Conservation (phyloP, 37 sponge, comb jelly and placozoan species). For the Cladorhizidae sp. region DNA sequence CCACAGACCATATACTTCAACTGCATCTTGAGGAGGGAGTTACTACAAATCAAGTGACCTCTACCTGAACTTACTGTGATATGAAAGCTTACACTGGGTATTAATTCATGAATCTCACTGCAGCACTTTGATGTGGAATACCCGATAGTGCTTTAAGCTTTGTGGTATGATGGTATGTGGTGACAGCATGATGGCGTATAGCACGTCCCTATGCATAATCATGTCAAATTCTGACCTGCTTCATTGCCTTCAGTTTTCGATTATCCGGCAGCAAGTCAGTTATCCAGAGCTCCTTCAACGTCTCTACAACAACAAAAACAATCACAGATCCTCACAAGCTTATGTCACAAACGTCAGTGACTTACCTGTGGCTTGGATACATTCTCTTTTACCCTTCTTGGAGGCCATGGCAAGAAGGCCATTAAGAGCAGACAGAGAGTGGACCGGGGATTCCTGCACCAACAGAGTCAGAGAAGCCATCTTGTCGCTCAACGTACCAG, state of each 20-base stretch:
- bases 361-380: conserved; percentile 62
- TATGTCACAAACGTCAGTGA: neutral
- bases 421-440: conserved; percentile 73
- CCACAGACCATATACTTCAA: too few species aligned
- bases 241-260: conserved; percentile 80
- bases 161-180: neutral
- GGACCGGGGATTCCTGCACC: conserved; percentile 92
- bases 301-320: conserved; percentile 49
- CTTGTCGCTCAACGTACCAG: conserved; percentile 93
- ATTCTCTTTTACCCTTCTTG: conserved; percentile 93
- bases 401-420: conserved; percentile 75
- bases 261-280: conserved; percentile 78
- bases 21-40: too few species aligned
- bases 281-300: conserved; percentile 88
- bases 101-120: neutral
- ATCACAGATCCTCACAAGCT: neutral
- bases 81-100: neutral
- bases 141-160: too few species aligned
- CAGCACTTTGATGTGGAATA: too few species aligned
- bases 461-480: conserved; percentile 81
- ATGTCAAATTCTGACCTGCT: conserved; percentile 47
- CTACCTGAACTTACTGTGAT: too few species aligned
- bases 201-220: too few species aligned
- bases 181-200: neutral
- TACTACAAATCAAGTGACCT: too few species aligned